Evolutionary conservation across 1,140 invertebrate genomes (phyloP), one percentile per base, ranked within the genome.

Genomic region (Drosophila ambigua): DNA sequence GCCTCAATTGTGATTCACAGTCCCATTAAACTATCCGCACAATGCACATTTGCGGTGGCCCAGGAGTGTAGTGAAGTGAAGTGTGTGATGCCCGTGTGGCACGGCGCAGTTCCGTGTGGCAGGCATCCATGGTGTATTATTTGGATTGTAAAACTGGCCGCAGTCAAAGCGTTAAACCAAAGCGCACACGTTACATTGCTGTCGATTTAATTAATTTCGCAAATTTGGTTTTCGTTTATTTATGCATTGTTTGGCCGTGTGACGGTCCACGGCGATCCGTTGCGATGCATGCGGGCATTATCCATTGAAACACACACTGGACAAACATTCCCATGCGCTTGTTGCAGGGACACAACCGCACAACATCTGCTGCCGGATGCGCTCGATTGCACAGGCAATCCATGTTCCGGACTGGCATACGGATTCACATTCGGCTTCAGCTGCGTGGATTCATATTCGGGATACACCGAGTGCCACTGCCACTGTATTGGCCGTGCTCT

Each of bases 151-250:
- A 73, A 59, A 45, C 51, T 53, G 61, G 71, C 66, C 62, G 35
- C 72, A 77, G 63, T 77, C 63, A 84, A 73, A 68, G 63, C 72
- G 62, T 75, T 53, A 72, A 82, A 80, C 80, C 62, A 73, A 55
- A 72, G 57, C 63, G 59, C 51, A 75, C 72, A 67, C 68, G 60
- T 85, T 85, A 82, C 78, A 78, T 81, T 74, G 62, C 59, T 78
- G 78, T 77, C 81, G 74, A 85, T 87, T 85, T 87, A 87, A 85
- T 85, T 85, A 85, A 85, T 78, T 87, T 85, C 69, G 82, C 74
- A 87, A 85, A 78, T 78, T 85, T 74, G 74, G 64, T 78, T 78
- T 28, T 87, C 62, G 69, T 71, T 87, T 81, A 87, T 78, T 81
- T 87, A 85, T 85, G 61, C 64, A 80, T 76, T 62, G 68, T 72